These are phyloP conservation scores for Phyllostomus discolor DNA, from an alignment of 2,113 vertebrate species.

Conservation along the genomic window DNA sequence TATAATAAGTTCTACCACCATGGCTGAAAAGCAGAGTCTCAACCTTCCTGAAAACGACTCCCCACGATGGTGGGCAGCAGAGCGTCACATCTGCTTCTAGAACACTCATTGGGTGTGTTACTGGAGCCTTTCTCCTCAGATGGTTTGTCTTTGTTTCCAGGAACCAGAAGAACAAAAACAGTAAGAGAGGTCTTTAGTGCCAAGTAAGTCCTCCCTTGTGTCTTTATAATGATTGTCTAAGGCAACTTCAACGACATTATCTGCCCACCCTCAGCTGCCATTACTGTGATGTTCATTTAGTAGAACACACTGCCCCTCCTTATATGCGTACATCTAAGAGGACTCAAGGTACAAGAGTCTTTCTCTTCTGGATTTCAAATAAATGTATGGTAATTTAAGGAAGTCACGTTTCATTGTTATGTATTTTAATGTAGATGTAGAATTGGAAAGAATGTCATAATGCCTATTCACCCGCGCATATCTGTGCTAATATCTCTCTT, in stretches of 20 bases:
- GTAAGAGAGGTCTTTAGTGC: constrained; percentile 49
- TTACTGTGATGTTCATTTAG: constrained; percentile 55
- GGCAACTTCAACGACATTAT: constrained; percentile 34
- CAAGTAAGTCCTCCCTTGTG: constrained; percentile 54
- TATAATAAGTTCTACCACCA: neutral
- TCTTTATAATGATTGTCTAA: constrained; percentile 56
- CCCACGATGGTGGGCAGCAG: neutral
- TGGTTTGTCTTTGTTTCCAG: constrained; percentile 58
- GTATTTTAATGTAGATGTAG: constrained; percentile 66
- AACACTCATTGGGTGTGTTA: neutral
- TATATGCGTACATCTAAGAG: neutral
- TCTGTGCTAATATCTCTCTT: constrained; percentile 55
- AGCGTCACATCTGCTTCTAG: neutral
- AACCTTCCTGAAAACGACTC: neutral
- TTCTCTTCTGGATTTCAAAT: constrained; percentile 63
- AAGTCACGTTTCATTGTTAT: constrained; percentile 58
- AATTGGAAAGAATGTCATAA: constrained; percentile 40
- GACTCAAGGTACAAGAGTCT: constrained; percentile 41
- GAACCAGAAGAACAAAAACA: neutral
- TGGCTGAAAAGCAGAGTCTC: constrained; percentile 37
- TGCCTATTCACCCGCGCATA: neutral
- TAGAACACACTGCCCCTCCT: constrained; percentile 36
- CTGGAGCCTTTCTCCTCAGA: neutral
- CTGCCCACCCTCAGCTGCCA: constrained; percentile 37
- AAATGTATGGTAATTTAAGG: constrained; percentile 57